Evolutionary conservation across 30 jellyfish, hydroid and myxozoan species (phyloP), one percentile per base, ranked within the genome.

Genomic region (Chrysaora quinquecirrha): DNA sequence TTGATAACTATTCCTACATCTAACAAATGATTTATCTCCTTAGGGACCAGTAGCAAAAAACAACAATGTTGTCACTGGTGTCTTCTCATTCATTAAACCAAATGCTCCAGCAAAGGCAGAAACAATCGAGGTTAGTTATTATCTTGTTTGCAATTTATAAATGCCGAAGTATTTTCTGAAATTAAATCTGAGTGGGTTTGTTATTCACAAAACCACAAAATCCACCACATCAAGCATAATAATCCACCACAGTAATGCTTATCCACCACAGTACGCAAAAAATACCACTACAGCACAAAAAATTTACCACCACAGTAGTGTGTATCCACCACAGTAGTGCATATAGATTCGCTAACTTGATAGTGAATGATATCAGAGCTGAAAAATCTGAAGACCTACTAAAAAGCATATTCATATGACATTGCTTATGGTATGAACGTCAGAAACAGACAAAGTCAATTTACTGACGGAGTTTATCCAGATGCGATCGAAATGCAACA

Each of bases 81-180:
- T 87, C 9, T 43, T 28, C 38, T 87, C 96, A 2, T 87, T 87
- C 54, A 69, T 87, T 30, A 87, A 87, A 38, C 34, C 84, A 21
- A 73, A 56, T 20, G 83, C 82, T 3, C 43, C 75, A 12, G 71
- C 86, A n/a, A 87, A 87, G 48, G 63, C 83, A 79, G 96, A 87
- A 61, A 87, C 91, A 10, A 78, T 33, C 1, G 80, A 87, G 91
- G 96, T 85, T 34, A 18, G 16, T n/a, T 0, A 32, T 2, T 33
- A 3, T 46, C 21, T 20, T 3, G 16, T 16, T 43, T 43, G 9
- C 58, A 6, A 16, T 43, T 6, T 6, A 16, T 6, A 43, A 43
- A 3, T 31, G 12, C n/a, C 32, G 1, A 71, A 71, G 33, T 43
- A 43, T 16, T 43, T 43, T 43, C 58, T 43, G 58, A 43, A 43